Percentiles rank a stretch among this genome's conserved stretches.
Evolutionary conservation across 2,888 invertebrate species (phyloP).

Genomic region (Rhopalosiphum nymphaeae): DNA sequence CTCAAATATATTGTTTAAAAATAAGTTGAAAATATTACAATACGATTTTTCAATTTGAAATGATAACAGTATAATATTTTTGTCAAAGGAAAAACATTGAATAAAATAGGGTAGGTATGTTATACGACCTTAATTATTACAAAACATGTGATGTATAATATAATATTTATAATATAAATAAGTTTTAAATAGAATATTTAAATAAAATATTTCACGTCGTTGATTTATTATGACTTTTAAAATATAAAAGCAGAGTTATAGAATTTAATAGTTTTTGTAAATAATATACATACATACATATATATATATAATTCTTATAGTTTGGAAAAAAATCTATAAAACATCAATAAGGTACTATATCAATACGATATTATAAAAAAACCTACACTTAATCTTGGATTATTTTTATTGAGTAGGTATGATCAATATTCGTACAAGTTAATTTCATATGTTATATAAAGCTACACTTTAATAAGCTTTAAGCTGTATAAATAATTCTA

Average conservation of each 20-base stretch:
- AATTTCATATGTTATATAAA: background rate
- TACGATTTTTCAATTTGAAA: background rate
- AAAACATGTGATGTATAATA: background rate
- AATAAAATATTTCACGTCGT: background rate
- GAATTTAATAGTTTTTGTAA: background rate
- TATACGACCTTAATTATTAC: no score
- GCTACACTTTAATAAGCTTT: background rate
- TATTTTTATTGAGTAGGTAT: background rate
- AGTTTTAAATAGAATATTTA: background rate
- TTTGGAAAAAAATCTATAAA: background rate
- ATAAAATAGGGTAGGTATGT: no score
- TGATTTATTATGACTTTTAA: background rate
- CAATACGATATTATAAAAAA: background rate
- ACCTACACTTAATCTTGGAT: background rate
- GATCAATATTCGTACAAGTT: background rate
- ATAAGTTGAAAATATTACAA: background rate
- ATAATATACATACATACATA: no score
- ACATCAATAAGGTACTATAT: background rate
- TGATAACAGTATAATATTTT: background rate
- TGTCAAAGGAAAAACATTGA: background rate
- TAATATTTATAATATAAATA: background rate
- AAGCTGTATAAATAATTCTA: background rate
- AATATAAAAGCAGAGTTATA: background rate
- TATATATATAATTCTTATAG: background rate
- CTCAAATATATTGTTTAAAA: background rate